Base-by-base conservation (phyloP, 2,888 invertebrate genomes). In the Diplazon laetatorius region DNA sequence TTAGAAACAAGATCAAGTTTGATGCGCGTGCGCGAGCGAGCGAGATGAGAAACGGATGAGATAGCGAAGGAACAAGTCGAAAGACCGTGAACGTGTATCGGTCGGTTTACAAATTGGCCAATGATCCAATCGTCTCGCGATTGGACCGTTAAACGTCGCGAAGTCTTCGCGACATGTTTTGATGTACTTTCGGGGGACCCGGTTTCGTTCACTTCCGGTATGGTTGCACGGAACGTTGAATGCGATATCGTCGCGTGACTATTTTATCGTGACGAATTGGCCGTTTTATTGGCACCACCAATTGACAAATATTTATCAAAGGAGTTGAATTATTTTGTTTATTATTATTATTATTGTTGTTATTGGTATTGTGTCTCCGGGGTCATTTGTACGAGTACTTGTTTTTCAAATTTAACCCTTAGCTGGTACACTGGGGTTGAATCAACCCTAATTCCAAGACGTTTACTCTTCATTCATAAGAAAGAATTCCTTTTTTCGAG, bases 61-160 rank as follows among this genome's bases (percentile, higher is more conserved):
- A 2, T 5, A 30, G 30, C 30, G 30, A 30, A 2, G 30, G 6
- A n/a, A n/a, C n/a, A n/a, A n/a, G n/a, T n/a, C n/a, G n/a, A n/a
- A 65, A 14, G 62, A 65, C 62, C 63, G 20, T 63, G 55, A 52
- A 68, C 52, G 68, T n/a, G n/a, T 75, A 74, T 80, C 78, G 73
- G 75, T 76, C 74, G 70, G 75, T 71, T 63, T 50, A 72, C 80
- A 81, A 86, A 86, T 86, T 85, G 83, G 79, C 81, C 85, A 85
- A 85, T 86, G 82, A 82, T 80, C 81, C 80, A 60, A 70, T 73
- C 78, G 69, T 70, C 25, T 30, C 44, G 57, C 70, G 25, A 22
- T 42, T 20, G 20, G 20, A 10, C 52, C 65, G 52, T 66, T 65
- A 46, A 66, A 48, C 59, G 14, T 37, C 42, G 39, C n/a, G 62